Percentiles rank a stretch among this genome's conserved stretches.
Evolutionary conservation across 2,888 invertebrate genomes (phyloP).

Genomic region (Coenonympha arcania): DNA sequence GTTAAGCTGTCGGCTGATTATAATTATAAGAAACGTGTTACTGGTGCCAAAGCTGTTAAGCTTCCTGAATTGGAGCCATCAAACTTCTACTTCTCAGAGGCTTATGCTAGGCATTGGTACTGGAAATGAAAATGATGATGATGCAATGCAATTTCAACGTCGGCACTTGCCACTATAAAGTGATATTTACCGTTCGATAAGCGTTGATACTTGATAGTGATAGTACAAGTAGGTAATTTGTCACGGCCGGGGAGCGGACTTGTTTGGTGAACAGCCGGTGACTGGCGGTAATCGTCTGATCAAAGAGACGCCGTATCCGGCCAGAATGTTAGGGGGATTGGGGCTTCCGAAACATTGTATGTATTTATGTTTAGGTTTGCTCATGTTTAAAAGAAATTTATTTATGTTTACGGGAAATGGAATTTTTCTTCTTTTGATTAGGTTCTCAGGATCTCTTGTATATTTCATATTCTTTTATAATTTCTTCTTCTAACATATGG

Average conservation of each 20-base stretch:
- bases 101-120: too few species aligned
- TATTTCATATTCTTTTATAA: too few species aligned
- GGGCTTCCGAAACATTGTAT: constrained; percentile 17
- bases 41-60: too few species aligned
- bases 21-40: too few species aligned
- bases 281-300: constrained; percentile 15
- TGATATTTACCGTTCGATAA: constrained; percentile 20
- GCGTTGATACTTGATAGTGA: neutral
- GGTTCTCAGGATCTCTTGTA: too few species aligned
- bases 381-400: neutral
- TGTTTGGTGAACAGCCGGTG: constrained; percentile 2
- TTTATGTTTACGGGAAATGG: neutral
- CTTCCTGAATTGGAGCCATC: too few species aligned
- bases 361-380: neutral
- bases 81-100: too few species aligned
- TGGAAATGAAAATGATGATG: too few species aligned
- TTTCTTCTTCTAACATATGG: too few species aligned
- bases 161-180: constrained; percentile 19
- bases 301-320: constrained; percentile 21
- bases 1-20: too few species aligned
- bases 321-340: constrained; percentile 20
- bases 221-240: constrained; percentile 19
- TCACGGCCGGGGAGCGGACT: constrained; percentile 9
- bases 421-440: too few species aligned
- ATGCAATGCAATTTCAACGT: constrained; percentile 16